phyloP scores from a whole-genome alignment of 2,888 invertebrate species.

The Lepidochitona cinerea region DNA sequence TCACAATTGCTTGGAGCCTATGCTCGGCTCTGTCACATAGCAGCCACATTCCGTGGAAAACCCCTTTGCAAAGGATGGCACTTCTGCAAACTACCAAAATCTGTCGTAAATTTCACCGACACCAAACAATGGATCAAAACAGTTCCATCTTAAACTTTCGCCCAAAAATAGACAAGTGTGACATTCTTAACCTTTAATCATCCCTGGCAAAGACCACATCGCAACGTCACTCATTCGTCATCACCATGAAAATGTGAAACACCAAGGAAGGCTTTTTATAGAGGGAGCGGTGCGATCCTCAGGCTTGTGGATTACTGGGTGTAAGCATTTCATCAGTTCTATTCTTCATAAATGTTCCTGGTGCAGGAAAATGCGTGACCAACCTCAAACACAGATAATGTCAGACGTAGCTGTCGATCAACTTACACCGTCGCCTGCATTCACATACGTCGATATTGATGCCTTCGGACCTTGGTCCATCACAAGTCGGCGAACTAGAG shows the following conservation, averaged over 20 bases:
- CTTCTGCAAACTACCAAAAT: no score
- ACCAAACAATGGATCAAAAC: no score
- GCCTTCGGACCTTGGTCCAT: not conserved
- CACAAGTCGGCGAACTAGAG: constrained; percentile 2
- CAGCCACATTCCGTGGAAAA: no score
- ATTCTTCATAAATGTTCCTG: not conserved
- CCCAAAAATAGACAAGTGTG: no score
- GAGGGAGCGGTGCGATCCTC: not conserved
- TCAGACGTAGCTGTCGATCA: not conserved
- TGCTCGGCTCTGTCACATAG: no score
- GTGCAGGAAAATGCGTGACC: not conserved
- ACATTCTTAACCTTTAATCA: not conserved
- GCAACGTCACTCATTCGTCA: not conserved
- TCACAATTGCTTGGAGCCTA: no score
- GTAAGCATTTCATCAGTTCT: not conserved
- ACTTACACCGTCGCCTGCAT: not conserved
- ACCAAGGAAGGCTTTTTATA: constrained; percentile 1
- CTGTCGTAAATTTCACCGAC: no score
- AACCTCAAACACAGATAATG: not conserved
- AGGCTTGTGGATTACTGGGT: constrained; percentile 7
- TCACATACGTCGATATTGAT: constrained; percentile 9
- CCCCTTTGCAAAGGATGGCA: no score
- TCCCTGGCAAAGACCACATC: not conserved
- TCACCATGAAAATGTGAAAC: not conserved
- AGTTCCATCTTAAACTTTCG: no score